Evolutionary conservation across 2,113 vertebrate species (phyloP), one percentile per base, ranked within the genome.

Genomic region (Pitta sordida): DNA sequence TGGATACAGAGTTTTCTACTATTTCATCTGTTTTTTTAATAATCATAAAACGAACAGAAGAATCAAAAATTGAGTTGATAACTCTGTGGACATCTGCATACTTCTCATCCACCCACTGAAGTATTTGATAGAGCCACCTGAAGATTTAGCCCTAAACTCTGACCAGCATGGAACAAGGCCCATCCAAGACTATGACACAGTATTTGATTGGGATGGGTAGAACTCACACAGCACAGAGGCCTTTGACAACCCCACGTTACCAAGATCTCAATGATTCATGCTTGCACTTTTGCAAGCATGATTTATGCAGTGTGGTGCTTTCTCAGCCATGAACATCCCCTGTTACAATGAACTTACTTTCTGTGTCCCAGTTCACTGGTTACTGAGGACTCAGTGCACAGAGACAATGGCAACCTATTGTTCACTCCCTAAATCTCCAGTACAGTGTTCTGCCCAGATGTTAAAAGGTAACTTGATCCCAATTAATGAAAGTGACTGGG

Each of bases 401-500:
- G 53, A 88, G 27, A 94, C 71, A 89, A 82, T 49, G 41, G 62
- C 59, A 62, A 74, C 9, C 8, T 55, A 62, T 18, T 39, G 64
- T 75, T 84, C 3, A 4, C 87, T 69, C 89, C 85, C 93, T 44
- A 71, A 88, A 84, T n/a, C 69, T 94, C 65, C 70, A 46, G 52
- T 34, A 17, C 55, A 96, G 97, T 92, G 10, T 97, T 98, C 97
- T 98, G 97, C 98, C 98, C 97, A 97, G 97, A 97, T 97, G 97
- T 94, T 95, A 97, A 97, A 97, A 98, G 97, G 97, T 98, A 97
- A 98, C 98, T 98, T 98, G 99, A 99, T 99, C 98, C 98, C 98
- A 99, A 98, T 99, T 99, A 99, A 98, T 98, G 98, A 98, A 98
- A 99, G 98, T 98, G 98, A 97, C 98, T 97, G 97, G 98, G 98